Evolutionary conservation across 2,797 vertebrate genomes (phyloP).

Genomic region (Euphonia xanthogaster): DNA sequence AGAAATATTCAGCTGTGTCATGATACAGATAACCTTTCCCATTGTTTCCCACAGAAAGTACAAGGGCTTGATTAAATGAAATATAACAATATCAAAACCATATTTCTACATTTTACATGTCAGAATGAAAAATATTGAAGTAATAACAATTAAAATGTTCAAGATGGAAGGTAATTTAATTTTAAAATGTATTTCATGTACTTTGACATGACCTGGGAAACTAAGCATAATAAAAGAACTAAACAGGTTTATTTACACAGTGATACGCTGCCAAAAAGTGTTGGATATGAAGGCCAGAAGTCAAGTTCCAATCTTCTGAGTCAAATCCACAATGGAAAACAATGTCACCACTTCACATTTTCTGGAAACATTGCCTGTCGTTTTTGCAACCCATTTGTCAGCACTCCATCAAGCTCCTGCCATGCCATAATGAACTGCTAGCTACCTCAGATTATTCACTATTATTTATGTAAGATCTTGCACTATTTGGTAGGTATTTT

Average conservation of each 20-base stretch:
- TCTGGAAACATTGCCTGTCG: background rate
- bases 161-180: slow-evolving; percentile 20
- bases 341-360: slow-evolving; percentile 15
- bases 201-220: slow-evolving; percentile 22
- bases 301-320: slow-evolving; percentile 49
- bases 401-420: background rate
- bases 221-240: background rate
- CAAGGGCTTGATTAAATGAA: background rate
- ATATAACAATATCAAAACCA: background rate
- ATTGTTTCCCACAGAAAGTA: slow-evolving; percentile 10
- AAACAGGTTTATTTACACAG: slow-evolving; percentile 21
- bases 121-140: background rate
- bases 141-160: background rate
- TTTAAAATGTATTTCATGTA: background rate
- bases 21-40: background rate
- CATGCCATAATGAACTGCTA: background rate
- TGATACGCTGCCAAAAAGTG: background rate
- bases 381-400: slow-evolving; percentile 35
- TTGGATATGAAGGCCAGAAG: slow-evolving; percentile 16
- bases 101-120: background rate
- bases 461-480: background rate
- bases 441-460: background rate
- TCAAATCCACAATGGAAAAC: slow-evolving; percentile 25
- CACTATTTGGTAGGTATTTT: background rate
- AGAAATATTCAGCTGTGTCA: background rate